A percentile compares a stretch with the other conserved stretches of the same genome.
Evolutionary conservation across 2,797 vertebrate genomes (phyloP).

Genomic region (Xenopus petersii): DNA sequence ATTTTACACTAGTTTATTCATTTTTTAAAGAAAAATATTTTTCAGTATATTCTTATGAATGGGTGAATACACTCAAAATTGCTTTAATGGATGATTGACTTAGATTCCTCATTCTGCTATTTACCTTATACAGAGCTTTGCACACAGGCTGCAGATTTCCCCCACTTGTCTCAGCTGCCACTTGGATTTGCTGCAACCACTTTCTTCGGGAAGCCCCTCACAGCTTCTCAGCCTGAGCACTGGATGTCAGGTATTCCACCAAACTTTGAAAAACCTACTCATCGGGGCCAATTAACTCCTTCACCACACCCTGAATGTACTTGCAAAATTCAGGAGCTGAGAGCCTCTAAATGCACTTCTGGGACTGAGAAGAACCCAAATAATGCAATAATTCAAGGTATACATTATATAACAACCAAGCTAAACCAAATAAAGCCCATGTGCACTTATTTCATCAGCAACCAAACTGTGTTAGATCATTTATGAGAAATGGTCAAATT

Average conservation of each 20-base stretch:
- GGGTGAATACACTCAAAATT: too few relatives aligned
- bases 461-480: too few relatives aligned
- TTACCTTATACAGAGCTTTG: conserved; percentile 65
- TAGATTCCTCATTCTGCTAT: neutral
- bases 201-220: conserved; percentile 58
- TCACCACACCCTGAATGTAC: conserved; percentile 62
- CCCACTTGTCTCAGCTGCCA: conserved; percentile 54
- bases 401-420: too few relatives aligned
- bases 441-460: too few relatives aligned
- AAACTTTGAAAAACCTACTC: conserved; percentile 58
- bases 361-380: conserved; percentile 53
- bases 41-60: too few relatives aligned
- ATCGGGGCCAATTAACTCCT: conserved; percentile 57
- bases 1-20: too few relatives aligned
- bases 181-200: conserved; percentile 66
- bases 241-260: conserved; percentile 62
- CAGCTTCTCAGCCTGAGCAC: conserved; percentile 24
- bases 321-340: conserved; percentile 60
- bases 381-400: too few relatives aligned
- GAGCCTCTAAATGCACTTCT: conserved; percentile 54
- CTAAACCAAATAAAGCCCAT: too few relatives aligned
- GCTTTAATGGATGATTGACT: too few relatives aligned
- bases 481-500: too few relatives aligned
- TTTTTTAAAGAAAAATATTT: too few relatives aligned
- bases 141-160: conserved; percentile 61